Conservation (phyloP, 2,797 vertebrate genomes). For the Ciconia nigra region DNA sequence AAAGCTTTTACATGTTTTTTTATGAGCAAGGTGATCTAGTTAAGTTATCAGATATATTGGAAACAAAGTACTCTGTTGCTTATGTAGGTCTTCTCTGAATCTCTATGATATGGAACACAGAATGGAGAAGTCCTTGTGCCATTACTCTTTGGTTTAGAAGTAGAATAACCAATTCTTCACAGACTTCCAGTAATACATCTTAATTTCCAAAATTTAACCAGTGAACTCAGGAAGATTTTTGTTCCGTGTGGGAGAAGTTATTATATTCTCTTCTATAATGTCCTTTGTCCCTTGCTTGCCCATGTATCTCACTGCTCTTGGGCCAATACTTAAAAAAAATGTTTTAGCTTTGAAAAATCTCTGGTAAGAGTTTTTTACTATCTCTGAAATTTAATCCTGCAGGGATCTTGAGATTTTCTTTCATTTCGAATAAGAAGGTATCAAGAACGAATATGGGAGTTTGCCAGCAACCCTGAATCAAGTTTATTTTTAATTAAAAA, state of each 20-base stretch:
- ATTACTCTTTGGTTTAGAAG: not conserved
- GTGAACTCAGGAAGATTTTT: not conserved
- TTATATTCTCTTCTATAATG: not conserved
- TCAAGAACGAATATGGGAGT: not conserved
- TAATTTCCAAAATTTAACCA: not conserved
- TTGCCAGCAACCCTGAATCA: not conserved
- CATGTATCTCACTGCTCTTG: not conserved
- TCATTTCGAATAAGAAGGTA: not conserved
- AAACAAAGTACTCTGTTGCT: not conserved
- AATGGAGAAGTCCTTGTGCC: not conserved
- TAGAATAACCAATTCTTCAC: not conserved
- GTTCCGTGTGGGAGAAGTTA: not conserved
- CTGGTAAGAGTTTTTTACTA: not conserved
- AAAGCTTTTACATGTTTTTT: not conserved
- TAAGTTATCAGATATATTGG: not conserved
- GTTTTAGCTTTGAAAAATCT: not conserved
- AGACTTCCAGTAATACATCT: not conserved
- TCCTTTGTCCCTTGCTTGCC: not conserved
- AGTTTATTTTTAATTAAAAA: not conserved
- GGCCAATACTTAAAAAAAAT: not conserved
- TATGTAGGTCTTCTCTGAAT: not conserved
- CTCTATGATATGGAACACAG: not conserved
- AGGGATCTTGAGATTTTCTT: not conserved
- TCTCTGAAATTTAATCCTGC: not conserved
- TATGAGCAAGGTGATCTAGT: not conserved